These are phyloP conservation scores for Umimayanthus kanabou DNA, from an alignment of 92 coral and sea anemone species.

Conservation along the genomic window DNA sequence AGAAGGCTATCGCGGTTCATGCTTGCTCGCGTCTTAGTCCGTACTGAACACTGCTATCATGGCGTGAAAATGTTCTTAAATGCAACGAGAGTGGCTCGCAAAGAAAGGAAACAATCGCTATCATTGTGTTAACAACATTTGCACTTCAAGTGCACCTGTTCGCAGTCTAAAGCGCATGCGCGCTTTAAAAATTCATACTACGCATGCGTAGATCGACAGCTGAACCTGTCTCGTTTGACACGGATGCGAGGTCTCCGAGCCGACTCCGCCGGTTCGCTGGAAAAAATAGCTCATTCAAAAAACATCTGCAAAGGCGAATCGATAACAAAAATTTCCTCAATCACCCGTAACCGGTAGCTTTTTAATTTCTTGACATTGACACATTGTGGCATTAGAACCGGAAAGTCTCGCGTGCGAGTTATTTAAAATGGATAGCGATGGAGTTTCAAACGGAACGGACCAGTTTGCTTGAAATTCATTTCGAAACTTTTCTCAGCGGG, in stretches of 20 bases:
- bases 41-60: constrained; percentile 94
- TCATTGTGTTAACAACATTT: constrained; percentile 99
- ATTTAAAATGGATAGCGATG: constrained; percentile 16
- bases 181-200: constrained; percentile 72
- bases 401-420: not conserved
- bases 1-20: constrained; percentile 98
- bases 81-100: constrained; percentile 99
- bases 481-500: constrained; percentile 46
- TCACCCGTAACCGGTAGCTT: constrained; percentile 79
- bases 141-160: constrained; percentile 99
- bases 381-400: constrained; percentile 47
- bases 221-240: constrained; percentile 89
- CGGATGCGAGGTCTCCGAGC: constrained; percentile 73
- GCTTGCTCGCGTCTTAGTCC: constrained; percentile 81
- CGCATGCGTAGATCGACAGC: constrained; percentile 95
- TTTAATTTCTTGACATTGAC: constrained; percentile 51
- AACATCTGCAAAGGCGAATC: constrained; percentile 76
- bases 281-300: constrained; percentile 82
- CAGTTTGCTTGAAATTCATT: constrained; percentile 19
- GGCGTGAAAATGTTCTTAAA: constrained; percentile 99
- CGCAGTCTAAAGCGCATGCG: constrained; percentile 92
- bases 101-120: constrained; percentile 99
- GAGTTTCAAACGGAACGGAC: constrained; percentile 3
- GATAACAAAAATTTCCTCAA: constrained; percentile 61
- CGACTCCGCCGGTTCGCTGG: constrained; percentile 67